Conservation (phyloP, 2,113 vertebrate species). For the Aptenodytes forsteri region DNA sequence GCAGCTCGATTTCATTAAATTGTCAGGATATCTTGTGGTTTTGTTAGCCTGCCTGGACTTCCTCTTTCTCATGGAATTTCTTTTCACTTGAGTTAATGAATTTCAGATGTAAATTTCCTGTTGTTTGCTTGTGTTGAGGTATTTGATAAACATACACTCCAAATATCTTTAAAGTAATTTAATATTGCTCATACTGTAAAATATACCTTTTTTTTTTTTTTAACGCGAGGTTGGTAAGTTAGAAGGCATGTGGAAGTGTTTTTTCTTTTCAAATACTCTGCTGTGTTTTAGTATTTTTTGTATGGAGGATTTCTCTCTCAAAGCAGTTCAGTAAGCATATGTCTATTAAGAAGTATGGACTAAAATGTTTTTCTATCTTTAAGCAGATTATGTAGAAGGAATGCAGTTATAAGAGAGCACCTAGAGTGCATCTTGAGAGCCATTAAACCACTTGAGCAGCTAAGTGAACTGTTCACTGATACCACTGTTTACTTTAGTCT, state of each 20-base stretch:
- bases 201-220: background rate
- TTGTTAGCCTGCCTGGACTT: background rate
- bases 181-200: background rate
- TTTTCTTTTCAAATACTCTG: background rate
- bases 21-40: slow-evolving; percentile 30
- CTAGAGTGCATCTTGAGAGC: slow-evolving; percentile 63
- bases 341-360: background rate
- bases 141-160: background rate
- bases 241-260: background rate
- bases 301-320: slow-evolving; percentile 12
- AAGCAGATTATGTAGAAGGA: slow-evolving; percentile 46
- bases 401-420: slow-evolving; percentile 29
- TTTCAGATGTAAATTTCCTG: background rate
- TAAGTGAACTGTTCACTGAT: slow-evolving; percentile 27
- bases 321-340: background rate
- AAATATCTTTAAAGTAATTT: background rate
- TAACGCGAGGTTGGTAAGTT: background rate
- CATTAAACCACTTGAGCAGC: slow-evolving; percentile 48
- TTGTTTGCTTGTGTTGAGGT: background rate
- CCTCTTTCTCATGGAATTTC: background rate
- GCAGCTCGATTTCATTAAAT: slow-evolving; percentile 54
- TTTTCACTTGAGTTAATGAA: background rate
- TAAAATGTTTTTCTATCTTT: slow-evolving; percentile 19
- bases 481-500: background rate
- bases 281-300: background rate